A percentile compares a stretch with the other conserved stretches of the same genome.
phyloP scores from a whole-genome alignment of 2,113 vertebrate species.

The Xiphorhynchus elegans region DNA sequence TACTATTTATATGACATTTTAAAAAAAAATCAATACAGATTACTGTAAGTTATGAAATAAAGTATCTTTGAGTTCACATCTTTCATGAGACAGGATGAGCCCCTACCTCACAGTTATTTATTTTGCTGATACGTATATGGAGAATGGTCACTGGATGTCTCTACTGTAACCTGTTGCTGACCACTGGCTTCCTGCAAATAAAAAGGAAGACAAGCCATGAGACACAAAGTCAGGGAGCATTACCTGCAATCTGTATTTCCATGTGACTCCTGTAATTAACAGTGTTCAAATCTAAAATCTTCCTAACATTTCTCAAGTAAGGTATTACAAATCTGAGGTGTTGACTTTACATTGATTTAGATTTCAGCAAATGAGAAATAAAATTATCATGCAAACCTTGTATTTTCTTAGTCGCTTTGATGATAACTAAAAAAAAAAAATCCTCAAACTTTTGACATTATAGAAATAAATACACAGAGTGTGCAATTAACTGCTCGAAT shows the following conservation, averaged over 20 bases:
- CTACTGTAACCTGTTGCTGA: conserved; percentile 89
- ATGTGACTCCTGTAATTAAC: not conserved
- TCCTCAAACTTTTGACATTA: not conserved
- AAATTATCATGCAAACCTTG: not conserved
- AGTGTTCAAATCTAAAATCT: not conserved
- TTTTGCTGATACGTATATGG: conserved; percentile 95
- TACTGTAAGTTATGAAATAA: not conserved
- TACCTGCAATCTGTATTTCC: not conserved
- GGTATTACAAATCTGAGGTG: not conserved
- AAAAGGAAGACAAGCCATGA: conserved; percentile 32
- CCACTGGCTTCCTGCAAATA: conserved; percentile 89
- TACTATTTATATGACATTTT: not conserved
- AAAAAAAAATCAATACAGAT: not conserved
- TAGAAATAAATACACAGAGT: not conserved
- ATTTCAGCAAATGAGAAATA: not conserved
- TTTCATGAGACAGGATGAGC: not conserved
- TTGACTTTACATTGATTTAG: not conserved
- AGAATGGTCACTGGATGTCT: conserved; percentile 92
- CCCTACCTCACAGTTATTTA: conserved; percentile 92
- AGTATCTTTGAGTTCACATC: not conserved
- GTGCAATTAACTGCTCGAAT: not conserved
- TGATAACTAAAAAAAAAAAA: not conserved
- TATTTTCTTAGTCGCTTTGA: not conserved
- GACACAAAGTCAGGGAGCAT: conserved; percentile 2
- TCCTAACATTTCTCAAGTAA: not conserved